Evolutionary conservation across 2,113 vertebrate genomes (phyloP).

Genomic region (Cephalopholis sonnerati): DNA sequence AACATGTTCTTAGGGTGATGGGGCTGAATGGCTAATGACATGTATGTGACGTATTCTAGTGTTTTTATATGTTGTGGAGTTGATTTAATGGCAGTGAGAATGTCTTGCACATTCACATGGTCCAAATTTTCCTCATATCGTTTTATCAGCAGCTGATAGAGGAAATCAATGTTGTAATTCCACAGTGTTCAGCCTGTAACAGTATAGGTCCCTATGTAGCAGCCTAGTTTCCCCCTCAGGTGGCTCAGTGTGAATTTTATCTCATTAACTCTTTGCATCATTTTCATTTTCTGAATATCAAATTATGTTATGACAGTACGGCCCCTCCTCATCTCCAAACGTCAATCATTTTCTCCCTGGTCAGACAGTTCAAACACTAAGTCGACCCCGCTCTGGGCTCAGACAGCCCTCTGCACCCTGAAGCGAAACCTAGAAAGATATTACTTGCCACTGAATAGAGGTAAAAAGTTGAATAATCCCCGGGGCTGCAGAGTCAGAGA

Average conservation of each 20-base stretch:
- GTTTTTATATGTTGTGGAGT: not conserved
- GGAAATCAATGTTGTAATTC: not conserved
- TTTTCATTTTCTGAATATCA: constrained; percentile 26
- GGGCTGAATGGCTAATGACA: not conserved
- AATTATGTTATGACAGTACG: constrained; percentile 4
- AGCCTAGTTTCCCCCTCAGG: not conserved
- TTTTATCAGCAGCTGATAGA: not conserved
- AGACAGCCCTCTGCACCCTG: constrained; percentile 52
- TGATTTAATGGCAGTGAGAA: not conserved
- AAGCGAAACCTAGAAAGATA: constrained; percentile 65
- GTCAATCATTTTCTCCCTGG: constrained; percentile 57
- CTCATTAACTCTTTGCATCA: constrained; percentile 22
- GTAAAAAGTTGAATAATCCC: constrained; percentile 74
- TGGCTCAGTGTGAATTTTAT: constrained; percentile 5
- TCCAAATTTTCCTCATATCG: not conserved
- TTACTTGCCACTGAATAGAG: constrained; percentile 66
- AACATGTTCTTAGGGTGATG: too few species aligned
- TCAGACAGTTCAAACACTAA: constrained; percentile 61
- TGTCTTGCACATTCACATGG: not conserved
- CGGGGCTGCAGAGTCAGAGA: constrained; percentile 69
- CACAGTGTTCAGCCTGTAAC: not conserved
- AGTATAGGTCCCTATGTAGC: not conserved
- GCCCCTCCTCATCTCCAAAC: constrained; percentile 29
- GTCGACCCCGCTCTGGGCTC: constrained; percentile 31
- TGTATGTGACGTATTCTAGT: not conserved